Evolutionary conservation across 2,113 vertebrate species (phyloP).

Genomic region (Corythornis vintsioides): DNA sequence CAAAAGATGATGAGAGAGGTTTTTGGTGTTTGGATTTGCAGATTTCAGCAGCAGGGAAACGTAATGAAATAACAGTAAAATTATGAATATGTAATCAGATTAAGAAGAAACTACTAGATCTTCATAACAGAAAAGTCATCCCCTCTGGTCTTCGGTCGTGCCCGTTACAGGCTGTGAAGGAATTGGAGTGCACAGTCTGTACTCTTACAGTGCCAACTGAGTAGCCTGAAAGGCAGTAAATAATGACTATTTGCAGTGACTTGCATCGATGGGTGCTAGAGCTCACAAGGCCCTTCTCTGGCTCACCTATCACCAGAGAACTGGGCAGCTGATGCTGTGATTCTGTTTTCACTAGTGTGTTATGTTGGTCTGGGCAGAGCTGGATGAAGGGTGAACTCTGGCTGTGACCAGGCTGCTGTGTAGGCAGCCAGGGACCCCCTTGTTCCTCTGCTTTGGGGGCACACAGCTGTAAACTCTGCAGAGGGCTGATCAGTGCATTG

Average conservation of each 20-base stretch:
- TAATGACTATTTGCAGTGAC: neutral
- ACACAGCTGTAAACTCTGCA: neutral
- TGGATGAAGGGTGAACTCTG: neutral
- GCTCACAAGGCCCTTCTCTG: neutral
- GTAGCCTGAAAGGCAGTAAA: neutral
- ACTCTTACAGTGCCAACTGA: neutral
- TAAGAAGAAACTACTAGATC: neutral
- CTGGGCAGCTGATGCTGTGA: too few species aligned
- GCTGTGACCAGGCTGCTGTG: neutral
- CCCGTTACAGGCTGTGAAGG: accelerated
- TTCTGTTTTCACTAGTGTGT: accelerated
- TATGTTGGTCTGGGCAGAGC: neutral
- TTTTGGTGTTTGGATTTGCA: neutral
- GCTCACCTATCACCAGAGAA: accelerated
- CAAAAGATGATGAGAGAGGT: neutral
- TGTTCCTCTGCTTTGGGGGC: neutral
- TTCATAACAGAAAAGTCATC: neutral
- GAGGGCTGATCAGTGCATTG: neutral
- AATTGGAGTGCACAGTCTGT: neutral
- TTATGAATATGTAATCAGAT: neutral
- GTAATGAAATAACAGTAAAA: neutral
- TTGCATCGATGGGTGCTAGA: neutral
- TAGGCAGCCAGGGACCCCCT: neutral
- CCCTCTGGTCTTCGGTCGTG: neutral
- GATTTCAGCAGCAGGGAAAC: neutral